Evolutionary conservation across 2,888 invertebrate genomes (phyloP), one percentile per base, ranked within the genome.

Genomic region (Stenchaetothrips biformis): DNA sequence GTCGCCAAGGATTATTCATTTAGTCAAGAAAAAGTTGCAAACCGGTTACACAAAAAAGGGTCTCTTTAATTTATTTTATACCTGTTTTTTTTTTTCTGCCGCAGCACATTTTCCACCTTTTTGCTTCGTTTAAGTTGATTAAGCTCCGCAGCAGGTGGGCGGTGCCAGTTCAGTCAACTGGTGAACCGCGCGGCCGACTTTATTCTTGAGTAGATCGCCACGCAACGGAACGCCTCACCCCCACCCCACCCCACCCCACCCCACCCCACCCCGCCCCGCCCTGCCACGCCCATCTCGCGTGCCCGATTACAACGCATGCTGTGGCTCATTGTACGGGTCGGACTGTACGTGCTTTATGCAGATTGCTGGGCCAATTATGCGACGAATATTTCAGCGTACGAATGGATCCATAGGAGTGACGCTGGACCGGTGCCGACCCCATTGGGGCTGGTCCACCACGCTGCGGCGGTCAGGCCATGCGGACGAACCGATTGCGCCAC

Each of bases 361-460:
- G 67, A 74, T 74, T 74, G 67, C 67, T 21, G 21, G 67, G 21
- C 67, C 67, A 74, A 74, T 74, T 74, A 74, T 74, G 67, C 67
- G 67, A 74, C 67, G 67, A 21, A 74, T 74, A 74, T 25, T 74
- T 74, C 67, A 74, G 7, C 67, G 67, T 21, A 21, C 67, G 67
- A 74, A 74, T 25, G 25, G 13, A 53, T 13, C 37, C n/a, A n/a
- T n/a, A 4, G 37, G 37, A 37, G 37, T 37, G 37, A 37, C 37
- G 37, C 37, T 37, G 37, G 37, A 37, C 37, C 37, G 37, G 37
- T 37, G 4, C 37, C 37, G 37, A 37, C 37, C 37, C 2, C 37
- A 37, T 4, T 37, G 2, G n/a, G n/a, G n/a, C n/a, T n/a, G 37
- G 1, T 37, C 37, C 37, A 4, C 37, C 37, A 4, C 37, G 37